phyloP scores from a whole-genome alignment of 2,113 vertebrate species.

The Colius striatus region DNA sequence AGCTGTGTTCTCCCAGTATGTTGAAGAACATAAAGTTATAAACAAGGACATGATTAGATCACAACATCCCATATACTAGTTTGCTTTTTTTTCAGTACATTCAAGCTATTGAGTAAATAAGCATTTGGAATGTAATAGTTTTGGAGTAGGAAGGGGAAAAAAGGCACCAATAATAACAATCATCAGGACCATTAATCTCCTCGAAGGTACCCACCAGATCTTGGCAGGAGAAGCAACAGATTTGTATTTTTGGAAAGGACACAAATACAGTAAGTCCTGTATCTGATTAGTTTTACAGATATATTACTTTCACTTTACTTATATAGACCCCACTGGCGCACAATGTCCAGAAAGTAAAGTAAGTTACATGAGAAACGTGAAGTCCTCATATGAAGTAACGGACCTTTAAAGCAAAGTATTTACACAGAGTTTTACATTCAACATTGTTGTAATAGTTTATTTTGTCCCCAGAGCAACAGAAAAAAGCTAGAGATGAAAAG shows the following conservation, averaged over 20 bases:
- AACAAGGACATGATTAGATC: neutral
- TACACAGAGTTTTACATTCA: neutral
- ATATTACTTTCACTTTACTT: constrained; percentile 31
- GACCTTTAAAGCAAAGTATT: neutral
- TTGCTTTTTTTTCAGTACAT: neutral
- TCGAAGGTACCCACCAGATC: constrained; percentile 52
- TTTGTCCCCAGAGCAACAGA: neutral
- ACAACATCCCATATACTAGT: neutral
- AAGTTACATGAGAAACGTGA: constrained; percentile 40
- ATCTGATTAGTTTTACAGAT: constrained; percentile 47
- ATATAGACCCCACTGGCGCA: neutral
- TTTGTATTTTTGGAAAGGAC: constrained; percentile 30
- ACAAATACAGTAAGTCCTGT: neutral
- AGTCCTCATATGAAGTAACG: neutral
- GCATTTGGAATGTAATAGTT: neutral
- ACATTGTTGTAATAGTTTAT: neutral
- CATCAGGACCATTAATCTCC: constrained; percentile 39
- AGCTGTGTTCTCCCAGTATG: neutral
- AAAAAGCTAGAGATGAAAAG: neutral
- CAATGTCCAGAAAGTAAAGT: constrained; percentile 26
- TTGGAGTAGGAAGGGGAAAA: neutral
- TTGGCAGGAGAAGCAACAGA: constrained; percentile 30
- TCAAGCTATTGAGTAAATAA: neutral
- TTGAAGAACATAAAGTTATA: neutral
- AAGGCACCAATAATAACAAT: constrained; percentile 18